phyloP scores from a whole-genome alignment of 2,797 vertebrate species.

The Sebastes itinus region DNA sequence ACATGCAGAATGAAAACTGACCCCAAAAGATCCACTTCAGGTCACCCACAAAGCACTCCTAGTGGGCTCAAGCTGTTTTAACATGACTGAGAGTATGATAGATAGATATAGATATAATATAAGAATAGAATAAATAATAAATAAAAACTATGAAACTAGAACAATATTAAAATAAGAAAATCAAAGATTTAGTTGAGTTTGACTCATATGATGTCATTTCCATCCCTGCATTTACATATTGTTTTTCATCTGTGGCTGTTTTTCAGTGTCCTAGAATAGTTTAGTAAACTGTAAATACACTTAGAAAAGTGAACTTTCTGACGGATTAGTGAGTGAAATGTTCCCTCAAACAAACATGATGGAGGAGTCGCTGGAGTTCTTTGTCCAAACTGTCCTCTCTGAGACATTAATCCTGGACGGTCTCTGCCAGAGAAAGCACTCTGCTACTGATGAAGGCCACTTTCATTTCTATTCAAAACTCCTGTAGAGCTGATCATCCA shows the following conservation, averaged over 20 bases:
- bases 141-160: neutral
- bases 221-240: neutral
- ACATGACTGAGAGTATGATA: neutral
- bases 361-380: neutral
- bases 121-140: neutral
- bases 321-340: neutral
- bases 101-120: neutral
- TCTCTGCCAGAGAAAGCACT: neutral
- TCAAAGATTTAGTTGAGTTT: neutral
- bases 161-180: neutral
- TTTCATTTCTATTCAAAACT: neutral
- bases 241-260: too few species aligned
- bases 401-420: neutral
- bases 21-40: neutral
- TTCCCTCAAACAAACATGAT: neutral
- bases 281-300: neutral
- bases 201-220: neutral
- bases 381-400: neutral
- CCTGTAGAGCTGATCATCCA: neutral
- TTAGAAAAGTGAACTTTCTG: neutral
- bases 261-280: too few species aligned
- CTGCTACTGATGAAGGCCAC: neutral
- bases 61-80: neutral
- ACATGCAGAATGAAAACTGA: neutral
- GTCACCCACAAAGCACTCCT: neutral